A percentile compares a stretch with the other conserved stretches of the same genome.
These are phyloP conservation scores for Mesoligia furuncula DNA, from an alignment of 2,888 invertebrate species.

Conservation along the genomic window DNA sequence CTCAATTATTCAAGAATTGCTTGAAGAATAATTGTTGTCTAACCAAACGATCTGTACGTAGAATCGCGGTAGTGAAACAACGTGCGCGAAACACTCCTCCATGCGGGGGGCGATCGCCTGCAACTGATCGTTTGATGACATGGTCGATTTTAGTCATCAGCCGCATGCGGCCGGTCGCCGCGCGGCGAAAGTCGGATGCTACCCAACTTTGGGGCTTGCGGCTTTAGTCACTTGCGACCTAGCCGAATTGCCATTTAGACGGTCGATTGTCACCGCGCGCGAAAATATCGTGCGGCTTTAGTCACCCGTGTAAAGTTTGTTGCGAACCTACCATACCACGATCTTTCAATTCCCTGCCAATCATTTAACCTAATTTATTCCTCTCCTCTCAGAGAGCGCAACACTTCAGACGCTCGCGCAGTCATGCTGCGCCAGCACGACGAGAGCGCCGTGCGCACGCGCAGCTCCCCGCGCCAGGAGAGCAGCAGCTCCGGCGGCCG, in stretches of 20 bases:
- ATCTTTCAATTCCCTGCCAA: not conserved
- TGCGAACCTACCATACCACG: not conserved
- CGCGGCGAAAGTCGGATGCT: constrained; percentile 73
- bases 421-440: constrained; percentile 83
- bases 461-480: constrained; percentile 73
- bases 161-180: constrained; percentile 71
- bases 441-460: constrained; percentile 90
- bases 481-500: constrained; percentile 73
- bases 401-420: constrained; percentile 86
- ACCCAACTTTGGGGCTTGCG: constrained; percentile 73
- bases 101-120: constrained; percentile 41
- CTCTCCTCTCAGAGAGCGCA: constrained; percentile 82
- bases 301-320: not conserved
- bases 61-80: too few relatives aligned
- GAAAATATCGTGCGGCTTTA: too few relatives aligned
- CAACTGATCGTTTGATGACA: constrained; percentile 48
- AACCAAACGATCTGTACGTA: too few relatives aligned
- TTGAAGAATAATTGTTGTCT: too few relatives aligned
- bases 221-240: constrained; percentile 71
- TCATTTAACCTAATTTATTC: too few relatives aligned
- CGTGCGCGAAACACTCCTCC: not conserved
- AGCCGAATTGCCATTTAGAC: constrained; percentile 67
- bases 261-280: too few relatives aligned
- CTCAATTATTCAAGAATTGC: too few relatives aligned
- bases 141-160: constrained; percentile 68